Evolutionary conservation across 2,113 vertebrate genomes (phyloP), one percentile per base, ranked within the genome.

Genomic region (Hyperopisus bebe): DNA sequence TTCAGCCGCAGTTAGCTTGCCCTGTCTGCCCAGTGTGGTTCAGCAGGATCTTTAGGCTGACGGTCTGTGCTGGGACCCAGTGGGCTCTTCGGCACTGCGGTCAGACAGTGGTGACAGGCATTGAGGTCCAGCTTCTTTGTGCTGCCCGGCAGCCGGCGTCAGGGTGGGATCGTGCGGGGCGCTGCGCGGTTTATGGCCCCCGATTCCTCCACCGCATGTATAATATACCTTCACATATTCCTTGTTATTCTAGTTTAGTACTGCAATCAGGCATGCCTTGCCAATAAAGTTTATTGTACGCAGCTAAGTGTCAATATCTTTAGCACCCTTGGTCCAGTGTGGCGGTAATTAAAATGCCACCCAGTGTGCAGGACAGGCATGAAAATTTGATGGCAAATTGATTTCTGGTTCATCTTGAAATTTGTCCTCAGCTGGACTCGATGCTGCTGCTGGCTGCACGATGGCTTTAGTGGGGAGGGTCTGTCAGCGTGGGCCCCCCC

Each of bases 241-340:
- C 97, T 99, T 98, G 97, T 98, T 98, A 99, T 99, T 99, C 97
- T 97, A 96, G 94, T 96, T 96, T 97, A 98, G 97, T 97, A 94
- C 96, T 95, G 93, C 97, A 96, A 97, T 98, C 98, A 98, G 97
- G 97, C 97, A 97, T 97, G 97, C 96, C 96, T 98, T 99, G 98
- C 98, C 98, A 98, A 99, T 99, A 98, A 98, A 99, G 98, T 99
- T 99, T 99, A 98, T 99, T 98, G 98, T 99, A 97, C 94, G 96
- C 96, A 97, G 97, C 97, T 96, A 97, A 97, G 97, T 99, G 98
- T 99, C 98, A 98, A 98, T 99, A 99, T 97, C 97, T 97, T 95
- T 96, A 96, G 96, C 96, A 97, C 96, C 97, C 97, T 97, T 97
- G 53, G 95, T 97, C 97, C 96, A 95, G 95, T 97, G 97, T 97